Evolutionary conservation across 2,888 invertebrate genomes (phyloP).

Genomic region (Lasioglossum pauxillum): DNA sequence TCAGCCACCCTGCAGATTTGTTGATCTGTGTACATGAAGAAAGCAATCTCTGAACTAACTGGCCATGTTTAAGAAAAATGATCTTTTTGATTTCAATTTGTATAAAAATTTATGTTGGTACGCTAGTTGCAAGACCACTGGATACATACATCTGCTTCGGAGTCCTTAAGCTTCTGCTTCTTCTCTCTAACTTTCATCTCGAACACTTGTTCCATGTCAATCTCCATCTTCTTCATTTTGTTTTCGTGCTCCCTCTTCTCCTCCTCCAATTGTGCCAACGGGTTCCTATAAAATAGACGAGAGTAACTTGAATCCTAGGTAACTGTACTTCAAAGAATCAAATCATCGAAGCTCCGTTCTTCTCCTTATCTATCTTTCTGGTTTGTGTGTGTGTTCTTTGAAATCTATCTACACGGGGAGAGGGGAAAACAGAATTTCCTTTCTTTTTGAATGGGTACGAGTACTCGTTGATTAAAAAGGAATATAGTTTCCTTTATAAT

Average conservation of each 20-base stretch:
- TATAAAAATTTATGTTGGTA: background rate
- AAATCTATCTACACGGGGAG: slow-evolving; percentile 42
- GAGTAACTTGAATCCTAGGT: background rate
- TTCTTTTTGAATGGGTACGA: background rate
- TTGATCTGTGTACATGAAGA: too few relatives aligned
- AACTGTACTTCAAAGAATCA: background rate
- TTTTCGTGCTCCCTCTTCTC: slow-evolving; percentile 98
- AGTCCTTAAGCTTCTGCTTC: slow-evolving; percentile 97
- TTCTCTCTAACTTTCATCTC: slow-evolving; percentile 99
- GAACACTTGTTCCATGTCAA: slow-evolving; percentile 99
- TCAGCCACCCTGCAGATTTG: too few relatives aligned
- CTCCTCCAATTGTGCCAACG: slow-evolving; percentile 99
- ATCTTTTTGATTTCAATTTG: background rate
- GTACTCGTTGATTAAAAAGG: slow-evolving; percentile 22
- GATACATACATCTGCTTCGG: slow-evolving; percentile 92
- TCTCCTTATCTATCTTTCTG: slow-evolving; percentile 13
- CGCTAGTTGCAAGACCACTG: background rate
- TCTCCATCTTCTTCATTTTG: slow-evolving; percentile 99
- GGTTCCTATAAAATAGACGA: slow-evolving; percentile 90
- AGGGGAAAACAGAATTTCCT: background rate
- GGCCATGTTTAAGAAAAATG: background rate
- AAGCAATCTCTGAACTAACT: background rate
- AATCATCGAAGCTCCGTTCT: slow-evolving; percentile 4
- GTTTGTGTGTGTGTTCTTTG: background rate
- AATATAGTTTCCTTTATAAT: slow-evolving; percentile 1